phyloP scores from a whole-genome alignment of 2,888 invertebrate species.

The Drosophila leonis region DNA sequence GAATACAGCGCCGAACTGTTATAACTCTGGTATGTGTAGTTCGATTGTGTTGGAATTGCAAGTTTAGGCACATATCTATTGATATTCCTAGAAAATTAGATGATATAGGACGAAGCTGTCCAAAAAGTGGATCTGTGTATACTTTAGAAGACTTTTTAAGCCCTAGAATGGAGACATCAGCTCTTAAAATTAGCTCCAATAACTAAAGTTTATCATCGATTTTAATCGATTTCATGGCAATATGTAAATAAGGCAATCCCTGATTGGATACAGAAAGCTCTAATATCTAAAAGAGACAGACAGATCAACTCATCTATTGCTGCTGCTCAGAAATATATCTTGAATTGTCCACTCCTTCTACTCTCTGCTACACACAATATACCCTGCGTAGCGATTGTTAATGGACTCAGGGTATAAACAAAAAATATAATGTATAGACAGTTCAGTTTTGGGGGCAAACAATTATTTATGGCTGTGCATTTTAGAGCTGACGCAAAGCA shows the following conservation, averaged over 20 bases:
- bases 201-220: no score
- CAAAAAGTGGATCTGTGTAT: no score
- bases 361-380: not conserved
- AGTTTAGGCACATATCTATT: not conserved
- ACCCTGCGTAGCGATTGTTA: not conserved
- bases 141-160: no score
- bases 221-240: no score
- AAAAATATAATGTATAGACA: constrained; percentile 36
- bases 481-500: constrained; percentile 60
- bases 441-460: constrained; percentile 37
- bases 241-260: no score
- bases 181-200: no score
- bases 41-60: not conserved
- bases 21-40: not conserved
- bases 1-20: not conserved
- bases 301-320: not conserved
- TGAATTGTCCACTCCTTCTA: not conserved
- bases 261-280: not conserved
- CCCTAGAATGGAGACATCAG: no score
- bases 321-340: not conserved
- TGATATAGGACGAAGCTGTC: no score
- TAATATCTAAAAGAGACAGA: not conserved
- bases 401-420: constrained; percentile 6
- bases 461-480: constrained; percentile 60
- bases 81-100: not conserved